These are phyloP conservation scores for Dicentrarchus labrax DNA, from an alignment of 2,113 vertebrate species.

Conservation along the genomic window DNA sequence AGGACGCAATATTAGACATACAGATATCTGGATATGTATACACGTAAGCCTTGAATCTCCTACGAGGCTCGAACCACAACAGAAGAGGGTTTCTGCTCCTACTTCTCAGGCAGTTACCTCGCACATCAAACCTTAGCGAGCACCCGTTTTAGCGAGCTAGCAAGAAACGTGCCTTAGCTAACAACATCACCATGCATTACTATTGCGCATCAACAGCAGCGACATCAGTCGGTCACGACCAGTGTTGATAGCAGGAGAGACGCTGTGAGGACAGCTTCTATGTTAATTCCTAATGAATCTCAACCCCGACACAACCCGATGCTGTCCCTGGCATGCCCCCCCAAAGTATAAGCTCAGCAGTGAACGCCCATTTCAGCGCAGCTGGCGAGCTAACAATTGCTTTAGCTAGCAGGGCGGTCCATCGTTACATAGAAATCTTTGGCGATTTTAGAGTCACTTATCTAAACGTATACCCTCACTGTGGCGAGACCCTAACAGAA, in stretches of 20 bases:
- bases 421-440: conserved; percentile 13
- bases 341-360: conserved; percentile 51
- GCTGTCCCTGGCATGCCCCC: conserved; percentile 20
- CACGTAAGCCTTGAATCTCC: neutral
- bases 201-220: conserved; percentile 20
- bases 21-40: accelerated
- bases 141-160: conserved; percentile 46
- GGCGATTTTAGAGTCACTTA: neutral
- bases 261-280: neutral
- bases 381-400: conserved; percentile 63
- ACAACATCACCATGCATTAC: conserved; percentile 33
- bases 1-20: neutral
- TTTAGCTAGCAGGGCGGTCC: conserved; percentile 64
- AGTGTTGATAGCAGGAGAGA: neutral
- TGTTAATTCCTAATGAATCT: neutral
- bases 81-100: neutral
- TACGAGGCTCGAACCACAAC: neutral
- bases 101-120: conserved; percentile 13
- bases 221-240: neutral
- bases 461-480: neutral
- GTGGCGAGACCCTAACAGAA: accelerated
- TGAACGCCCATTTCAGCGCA: conserved; percentile 82
- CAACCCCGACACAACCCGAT: neutral
- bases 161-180: conserved; percentile 25
- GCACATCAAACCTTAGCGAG: conserved; percentile 19